Base-by-base conservation (phyloP, 1,140 invertebrate species). In the Drosophila setifemur region DNA sequence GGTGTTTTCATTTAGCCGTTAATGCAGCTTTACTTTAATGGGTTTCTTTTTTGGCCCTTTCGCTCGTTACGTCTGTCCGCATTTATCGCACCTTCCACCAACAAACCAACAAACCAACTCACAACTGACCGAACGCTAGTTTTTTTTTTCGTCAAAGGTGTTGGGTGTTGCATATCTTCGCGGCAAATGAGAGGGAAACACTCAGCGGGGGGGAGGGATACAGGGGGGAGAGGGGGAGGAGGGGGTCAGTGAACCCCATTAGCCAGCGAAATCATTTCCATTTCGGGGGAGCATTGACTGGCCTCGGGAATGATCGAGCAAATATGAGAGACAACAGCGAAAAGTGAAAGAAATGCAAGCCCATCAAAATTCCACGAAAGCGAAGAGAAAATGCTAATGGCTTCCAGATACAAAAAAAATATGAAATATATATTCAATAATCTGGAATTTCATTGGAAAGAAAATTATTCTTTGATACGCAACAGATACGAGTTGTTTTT, bases 1-100 rank as follows among this genome's bases (percentile, higher is more conserved):
- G 35, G 67, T 77, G 60, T 75, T 75, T 75, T 63, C 47, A 73
- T 74, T 75, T 78, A 78, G 74, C 75, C 48, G 76, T 75, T 81
- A 81, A 81, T 81, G 77, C 76, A 81, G 77, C 77, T 81, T 81
- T 81, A 60, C 61, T 71, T 81, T 81, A 81, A 81, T 81, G 76
- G 76, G 71, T 81, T 81, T 81, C 60, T 73, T 77, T 78, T 81
- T 73, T 68, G 64, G 75, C 54, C 50, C 50, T 74, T 79, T 73
- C 50, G 63, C 50, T 35, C 64, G 39, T 70, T 74, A 67, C 50
- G 33, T 49, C 54, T 68, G 54, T 61, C 70, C 69, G 70, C 69
- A 71, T 66, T 66, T 71, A 78, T 69, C 70, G 74, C 74, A 78
- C 66, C 64, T 81, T 69, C 48, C 39, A 57, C 57, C 49, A 55